Evolutionary conservation across 2,113 vertebrate species (phyloP).

Genomic region (Nyctibius bracteatus): DNA sequence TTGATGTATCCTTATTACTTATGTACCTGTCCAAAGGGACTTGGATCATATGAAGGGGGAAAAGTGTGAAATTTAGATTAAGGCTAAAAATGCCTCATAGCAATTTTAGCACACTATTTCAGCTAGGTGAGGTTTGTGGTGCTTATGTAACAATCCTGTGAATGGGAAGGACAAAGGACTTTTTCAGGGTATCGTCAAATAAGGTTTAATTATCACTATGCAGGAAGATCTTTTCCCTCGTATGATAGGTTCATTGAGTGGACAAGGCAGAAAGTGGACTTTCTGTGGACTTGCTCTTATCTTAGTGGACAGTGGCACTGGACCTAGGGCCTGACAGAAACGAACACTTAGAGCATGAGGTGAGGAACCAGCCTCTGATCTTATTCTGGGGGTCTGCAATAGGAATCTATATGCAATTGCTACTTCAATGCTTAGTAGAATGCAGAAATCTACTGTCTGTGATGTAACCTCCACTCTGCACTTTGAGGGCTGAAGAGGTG

Average conservation of each 20-base stretch:
- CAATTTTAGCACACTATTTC: neutral
- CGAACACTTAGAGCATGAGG: neutral
- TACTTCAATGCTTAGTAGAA: neutral
- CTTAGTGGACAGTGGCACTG: neutral
- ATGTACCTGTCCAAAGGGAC: neutral
- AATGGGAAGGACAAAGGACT: neutral
- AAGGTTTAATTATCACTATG: neutral
- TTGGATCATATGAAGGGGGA: neutral
- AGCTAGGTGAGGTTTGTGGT: neutral
- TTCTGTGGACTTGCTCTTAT: neutral
- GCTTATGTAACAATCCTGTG: neutral
- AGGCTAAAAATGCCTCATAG: neutral
- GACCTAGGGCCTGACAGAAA: neutral
- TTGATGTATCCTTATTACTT: neutral
- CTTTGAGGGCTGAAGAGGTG: neutral
- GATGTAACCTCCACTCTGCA: neutral
- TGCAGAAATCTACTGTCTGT: neutral
- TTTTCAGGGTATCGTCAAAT: neutral
- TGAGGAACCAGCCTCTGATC: neutral
- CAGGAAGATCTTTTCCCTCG: neutral
- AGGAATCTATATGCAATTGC: neutral
- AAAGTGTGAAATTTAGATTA: neutral
- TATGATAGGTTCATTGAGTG: neutral
- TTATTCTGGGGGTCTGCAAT: neutral
- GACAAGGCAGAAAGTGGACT: neutral